phyloP scores from a whole-genome alignment of 2,113 vertebrate genomes.

The Athene cunicularia region DNA sequence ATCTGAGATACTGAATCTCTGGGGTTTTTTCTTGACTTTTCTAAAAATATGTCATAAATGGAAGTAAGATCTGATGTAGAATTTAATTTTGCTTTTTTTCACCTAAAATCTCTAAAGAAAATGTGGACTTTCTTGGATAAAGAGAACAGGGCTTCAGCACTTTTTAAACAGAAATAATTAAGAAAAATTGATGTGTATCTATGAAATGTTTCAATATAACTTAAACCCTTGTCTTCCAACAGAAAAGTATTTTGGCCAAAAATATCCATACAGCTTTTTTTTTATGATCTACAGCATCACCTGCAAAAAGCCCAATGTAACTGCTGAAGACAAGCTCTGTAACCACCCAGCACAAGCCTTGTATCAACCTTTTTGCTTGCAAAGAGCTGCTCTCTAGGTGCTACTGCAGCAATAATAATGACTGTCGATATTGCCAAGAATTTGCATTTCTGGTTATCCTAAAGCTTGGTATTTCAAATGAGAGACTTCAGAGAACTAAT shows the following conservation, averaged over 20 bases:
- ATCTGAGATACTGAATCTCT: neutral
- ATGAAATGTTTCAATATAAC: neutral
- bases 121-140: neutral
- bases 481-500: slow-evolving; percentile 26
- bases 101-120: neutral
- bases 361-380: neutral
- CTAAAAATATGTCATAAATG: neutral
- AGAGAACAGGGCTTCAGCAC: neutral
- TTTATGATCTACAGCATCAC: neutral
- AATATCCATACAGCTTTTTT: neutral
- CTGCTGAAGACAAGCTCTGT: neutral
- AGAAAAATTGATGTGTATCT: neutral
- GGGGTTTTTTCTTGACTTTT: neutral
- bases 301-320: neutral
- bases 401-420: neutral
- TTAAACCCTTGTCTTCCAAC: neutral
- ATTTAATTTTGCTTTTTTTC: neutral
- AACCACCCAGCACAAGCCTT: neutral
- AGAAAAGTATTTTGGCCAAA: neutral
- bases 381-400: neutral
- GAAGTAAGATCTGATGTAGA: neutral
- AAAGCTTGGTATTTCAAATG: slow-evolving; percentile 10
- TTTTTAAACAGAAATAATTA: neutral
- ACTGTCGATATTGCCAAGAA: neutral
- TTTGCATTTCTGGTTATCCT: slow-evolving; percentile 29